Evolutionary conservation across 2,888 invertebrate species (phyloP).

Genomic region (Euproctis similis): DNA sequence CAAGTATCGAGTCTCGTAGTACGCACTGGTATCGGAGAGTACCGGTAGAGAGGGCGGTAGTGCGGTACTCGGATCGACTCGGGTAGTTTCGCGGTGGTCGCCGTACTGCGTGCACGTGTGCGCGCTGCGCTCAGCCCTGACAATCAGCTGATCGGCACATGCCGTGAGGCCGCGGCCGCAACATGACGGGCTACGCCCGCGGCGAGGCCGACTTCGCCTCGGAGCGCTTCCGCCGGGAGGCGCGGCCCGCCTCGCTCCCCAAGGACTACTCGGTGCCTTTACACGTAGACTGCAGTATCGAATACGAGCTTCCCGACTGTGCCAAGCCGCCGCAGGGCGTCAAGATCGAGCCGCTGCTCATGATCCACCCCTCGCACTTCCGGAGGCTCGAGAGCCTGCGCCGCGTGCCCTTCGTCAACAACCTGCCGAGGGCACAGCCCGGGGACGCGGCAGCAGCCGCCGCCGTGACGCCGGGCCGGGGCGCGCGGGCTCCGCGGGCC

Average conservation of each 20-base stretch:
- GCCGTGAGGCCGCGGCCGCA: conserved; percentile 68
- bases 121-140: conserved; percentile 38
- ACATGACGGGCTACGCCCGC: conserved; percentile 73
- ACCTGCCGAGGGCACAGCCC: conserved; percentile 80
- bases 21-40: no score
- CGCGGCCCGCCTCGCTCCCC: conserved; percentile 70
- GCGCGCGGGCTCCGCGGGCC: conserved; percentile 33
- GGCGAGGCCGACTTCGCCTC: conserved; percentile 40
- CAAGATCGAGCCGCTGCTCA: conserved; percentile 87
- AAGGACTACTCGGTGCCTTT: conserved; percentile 91
- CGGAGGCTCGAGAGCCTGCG: conserved; percentile 89
- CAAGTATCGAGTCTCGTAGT: no score
- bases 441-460: conserved; percentile 45
- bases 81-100: conserved; percentile 55
- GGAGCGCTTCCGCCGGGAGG: conserved; percentile 64
- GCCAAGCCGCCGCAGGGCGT: conserved; percentile 90
- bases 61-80: conserved; percentile 26
- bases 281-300: conserved; percentile 93
- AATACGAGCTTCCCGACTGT: conserved; percentile 92
- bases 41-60: no score
- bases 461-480: conserved; percentile 28
- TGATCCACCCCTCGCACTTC: conserved; percentile 94
- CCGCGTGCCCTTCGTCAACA: conserved; percentile 88
- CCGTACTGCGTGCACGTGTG: conserved; percentile 50
- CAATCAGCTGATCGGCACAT: conserved; percentile 69